These are phyloP conservation scores for Drosophila ohnishii DNA, from an alignment of 1,140 invertebrate genomes.

Conservation along the genomic window DNA sequence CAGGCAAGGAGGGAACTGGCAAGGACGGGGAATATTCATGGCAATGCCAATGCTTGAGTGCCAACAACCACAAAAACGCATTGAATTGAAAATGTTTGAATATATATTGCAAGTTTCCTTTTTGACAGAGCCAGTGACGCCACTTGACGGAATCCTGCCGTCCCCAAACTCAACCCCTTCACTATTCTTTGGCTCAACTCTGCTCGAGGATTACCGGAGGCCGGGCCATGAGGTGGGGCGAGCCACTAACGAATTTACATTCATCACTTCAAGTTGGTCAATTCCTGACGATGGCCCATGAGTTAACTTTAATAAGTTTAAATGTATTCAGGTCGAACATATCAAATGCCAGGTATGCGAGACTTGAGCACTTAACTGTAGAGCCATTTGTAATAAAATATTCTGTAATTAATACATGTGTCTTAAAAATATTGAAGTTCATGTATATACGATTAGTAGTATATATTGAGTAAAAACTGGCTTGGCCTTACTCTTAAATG, in stretches of 20 bases:
- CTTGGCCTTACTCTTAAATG: no score
- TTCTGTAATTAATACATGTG: not conserved
- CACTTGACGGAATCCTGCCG: constrained; percentile 41
- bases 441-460: not conserved
- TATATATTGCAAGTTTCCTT: constrained; percentile 81
- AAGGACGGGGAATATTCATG: constrained; percentile 68
- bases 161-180: not conserved
- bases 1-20: not conserved
- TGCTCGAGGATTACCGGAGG: constrained; percentile 7
- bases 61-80: constrained; percentile 79
- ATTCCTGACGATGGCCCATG: not conserved
- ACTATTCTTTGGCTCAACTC: not conserved
- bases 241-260: constrained; percentile 40
- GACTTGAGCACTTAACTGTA: not conserved
- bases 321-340: not conserved
- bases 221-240: constrained; percentile 15
- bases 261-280: constrained; percentile 37
- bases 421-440: not conserved
- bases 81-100: constrained; percentile 81
- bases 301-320: constrained; percentile 13
- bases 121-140: constrained; percentile 50
- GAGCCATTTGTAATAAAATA: not conserved
- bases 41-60: constrained; percentile 67
- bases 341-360: not conserved
- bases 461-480: not conserved